Evolutionary conservation across 2,113 vertebrate species (phyloP), one percentile per base, ranked within the genome.

Genomic region (Mobula birostris): DNA sequence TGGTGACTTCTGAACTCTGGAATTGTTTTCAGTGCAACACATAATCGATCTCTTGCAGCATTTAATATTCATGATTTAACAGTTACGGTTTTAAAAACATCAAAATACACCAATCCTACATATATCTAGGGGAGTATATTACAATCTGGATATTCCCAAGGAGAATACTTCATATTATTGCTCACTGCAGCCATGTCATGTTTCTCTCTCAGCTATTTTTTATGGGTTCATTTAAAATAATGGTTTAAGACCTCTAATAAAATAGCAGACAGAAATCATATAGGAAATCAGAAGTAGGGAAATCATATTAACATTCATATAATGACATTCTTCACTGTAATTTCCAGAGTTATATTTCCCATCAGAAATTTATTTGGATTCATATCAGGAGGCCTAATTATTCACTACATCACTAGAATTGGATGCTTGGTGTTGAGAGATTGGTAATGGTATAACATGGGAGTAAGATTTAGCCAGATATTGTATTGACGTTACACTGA

Each of bases 201-300:
- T 88, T 63, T 58, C 61, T 19, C 29, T 32, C 85, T 90, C 85
- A 66, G 85, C 63, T 90, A 19, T 66, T n/a, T 74, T 90, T 68
- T 66, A 90, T 66, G 61, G 85, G 63, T n/a, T 90, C 85, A 90
- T 68, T 32, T 90, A 66, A n/a, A 88, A 66, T 68, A 68, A 90
- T 90, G 85, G 58, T 90, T 90, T 90, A 90, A 90, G 29, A 7
- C 85, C 85, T 90, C 61, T 61, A 90, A 32, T 90, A 90, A 90
- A 90, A 90, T 19, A 90, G 5, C 61, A 66, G 61, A 68, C 29
- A 90, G 85, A 66, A 36, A n/a, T n/a, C n/a, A n/a, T n/a, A n/a
- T n/a, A n/a, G n/a, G n/a, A n/a, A n/a, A n/a, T n/a, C n/a, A n/a
- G n/a, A n/a, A 9, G 63, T 68, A 66, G 14, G 2, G 32, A 61